Evolutionary conservation across 1,140 invertebrate genomes (phyloP).

Genomic region (Drosophila miranda): DNA sequence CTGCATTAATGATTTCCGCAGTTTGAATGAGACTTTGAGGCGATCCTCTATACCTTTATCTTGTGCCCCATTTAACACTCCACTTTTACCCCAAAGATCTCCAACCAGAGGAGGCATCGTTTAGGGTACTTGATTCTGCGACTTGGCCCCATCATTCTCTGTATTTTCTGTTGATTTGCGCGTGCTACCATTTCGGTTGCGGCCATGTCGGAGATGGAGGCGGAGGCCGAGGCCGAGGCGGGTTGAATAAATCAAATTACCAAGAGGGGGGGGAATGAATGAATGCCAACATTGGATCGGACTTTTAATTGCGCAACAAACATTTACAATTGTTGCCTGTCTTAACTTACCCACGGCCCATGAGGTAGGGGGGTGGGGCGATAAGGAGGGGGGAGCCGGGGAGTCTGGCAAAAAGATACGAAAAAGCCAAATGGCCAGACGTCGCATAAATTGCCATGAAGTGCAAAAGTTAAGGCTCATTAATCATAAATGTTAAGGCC

Average conservation of each 20-base stretch:
- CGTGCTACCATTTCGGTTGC: constrained; percentile 32
- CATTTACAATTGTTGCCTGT: constrained; percentile 78
- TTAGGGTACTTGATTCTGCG: constrained; percentile 11
- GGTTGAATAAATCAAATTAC: constrained; percentile 74
- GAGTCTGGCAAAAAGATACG: constrained; percentile 55
- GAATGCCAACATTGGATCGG: constrained; percentile 55
- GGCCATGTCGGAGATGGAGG: constrained; percentile 5
- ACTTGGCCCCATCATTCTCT: neutral
- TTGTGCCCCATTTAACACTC: too few relatives aligned
- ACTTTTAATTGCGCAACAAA: constrained; percentile 77
- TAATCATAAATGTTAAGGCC: constrained; percentile 74
- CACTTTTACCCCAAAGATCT: too few relatives aligned
- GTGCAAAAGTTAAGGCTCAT: constrained; percentile 80
- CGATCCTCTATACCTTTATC: neutral
- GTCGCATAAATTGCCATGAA: constrained; percentile 72
- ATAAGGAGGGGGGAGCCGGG: neutral
- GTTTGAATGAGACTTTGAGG: neutral
- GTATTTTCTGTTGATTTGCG: constrained; percentile 25
- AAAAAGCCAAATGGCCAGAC: constrained; percentile 59
- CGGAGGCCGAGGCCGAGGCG: constrained; percentile 16
- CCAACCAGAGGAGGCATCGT: too few relatives aligned
- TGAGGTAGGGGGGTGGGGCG: neutral
- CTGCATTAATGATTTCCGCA: too few relatives aligned
- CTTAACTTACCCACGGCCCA: constrained; percentile 58
- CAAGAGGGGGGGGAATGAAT: constrained; percentile 26